Evolutionary conservation across 1,140 invertebrate genomes (phyloP).

Genomic region (Lepidotrigona ventralis): DNA sequence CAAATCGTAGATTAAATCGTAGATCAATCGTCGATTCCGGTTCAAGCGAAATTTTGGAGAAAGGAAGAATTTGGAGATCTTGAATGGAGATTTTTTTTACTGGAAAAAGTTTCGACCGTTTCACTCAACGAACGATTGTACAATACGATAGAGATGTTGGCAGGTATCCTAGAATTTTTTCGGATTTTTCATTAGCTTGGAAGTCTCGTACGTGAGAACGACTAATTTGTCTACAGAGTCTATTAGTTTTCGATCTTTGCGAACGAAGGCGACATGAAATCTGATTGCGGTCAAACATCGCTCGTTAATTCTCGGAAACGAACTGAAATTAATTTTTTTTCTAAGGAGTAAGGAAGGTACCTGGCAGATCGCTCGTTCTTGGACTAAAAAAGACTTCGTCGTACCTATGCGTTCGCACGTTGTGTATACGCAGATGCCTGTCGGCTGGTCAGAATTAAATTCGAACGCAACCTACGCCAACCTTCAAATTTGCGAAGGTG

Average conservation of each 20-base stretch:
- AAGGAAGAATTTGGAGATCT: too few relatives aligned
- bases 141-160: background rate
- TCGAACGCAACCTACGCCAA: constrained; percentile 62
- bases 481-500: constrained; percentile 65
- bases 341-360: background rate
- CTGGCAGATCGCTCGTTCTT: background rate
- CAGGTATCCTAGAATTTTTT: background rate
- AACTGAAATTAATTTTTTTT: background rate
- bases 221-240: too few relatives aligned
- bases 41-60: too few relatives aligned
- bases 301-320: too few relatives aligned
- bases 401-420: background rate
- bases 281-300: background rate
- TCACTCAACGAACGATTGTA: background rate
- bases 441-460: constrained; percentile 38
- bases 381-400: constrained; percentile 18
- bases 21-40: too few relatives aligned
- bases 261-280: too few relatives aligned
- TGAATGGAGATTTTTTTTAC: too few relatives aligned
- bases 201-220: background rate
- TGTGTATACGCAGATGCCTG: background rate
- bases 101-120: background rate
- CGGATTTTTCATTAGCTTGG: background rate
- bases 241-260: background rate
- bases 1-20: too few relatives aligned